These are phyloP conservation scores for Trichoplusia ni DNA, from an alignment of 1,140 invertebrate species.

Conservation along the genomic window DNA sequence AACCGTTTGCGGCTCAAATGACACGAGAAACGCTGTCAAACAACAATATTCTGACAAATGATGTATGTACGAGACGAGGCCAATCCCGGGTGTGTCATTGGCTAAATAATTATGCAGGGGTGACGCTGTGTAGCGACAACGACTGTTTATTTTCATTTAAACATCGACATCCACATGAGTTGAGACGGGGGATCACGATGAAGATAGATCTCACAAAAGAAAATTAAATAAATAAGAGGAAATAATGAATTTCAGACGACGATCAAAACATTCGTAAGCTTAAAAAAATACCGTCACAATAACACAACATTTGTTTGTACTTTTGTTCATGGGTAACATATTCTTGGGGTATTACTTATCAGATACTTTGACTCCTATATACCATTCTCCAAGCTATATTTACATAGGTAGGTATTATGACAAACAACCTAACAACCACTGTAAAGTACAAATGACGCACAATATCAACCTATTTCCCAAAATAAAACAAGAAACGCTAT, in stretches of 20 bases:
- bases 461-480: too few species aligned
- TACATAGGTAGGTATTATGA: too few species aligned
- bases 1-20: background rate
- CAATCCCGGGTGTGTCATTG: slow-evolving; percentile 16
- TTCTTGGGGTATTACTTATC: too few species aligned
- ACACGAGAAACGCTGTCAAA: slow-evolving; percentile 12
- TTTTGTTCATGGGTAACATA: too few species aligned
- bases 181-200: background rate
- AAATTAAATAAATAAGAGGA: background rate
- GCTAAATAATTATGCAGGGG: slow-evolving; percentile 15
- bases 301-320: too few species aligned
- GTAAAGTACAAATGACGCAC: background rate
- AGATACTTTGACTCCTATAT: too few species aligned
- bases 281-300: too few species aligned
- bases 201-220: background rate
- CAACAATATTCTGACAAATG: slow-evolving; percentile 12
- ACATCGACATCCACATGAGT: background rate
- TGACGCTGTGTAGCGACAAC: background rate
- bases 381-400: too few species aligned
- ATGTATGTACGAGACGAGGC: slow-evolving; percentile 1
- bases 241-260: background rate
- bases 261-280: background rate
- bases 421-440: too few species aligned
- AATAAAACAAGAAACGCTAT: too few species aligned
- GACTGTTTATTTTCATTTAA: slow-evolving; percentile 2